Percentiles rank a stretch among this genome's conserved stretches.
Conservation (phyloP, 2,797 vertebrate genomes). For the Sternotherus odoratus region DNA sequence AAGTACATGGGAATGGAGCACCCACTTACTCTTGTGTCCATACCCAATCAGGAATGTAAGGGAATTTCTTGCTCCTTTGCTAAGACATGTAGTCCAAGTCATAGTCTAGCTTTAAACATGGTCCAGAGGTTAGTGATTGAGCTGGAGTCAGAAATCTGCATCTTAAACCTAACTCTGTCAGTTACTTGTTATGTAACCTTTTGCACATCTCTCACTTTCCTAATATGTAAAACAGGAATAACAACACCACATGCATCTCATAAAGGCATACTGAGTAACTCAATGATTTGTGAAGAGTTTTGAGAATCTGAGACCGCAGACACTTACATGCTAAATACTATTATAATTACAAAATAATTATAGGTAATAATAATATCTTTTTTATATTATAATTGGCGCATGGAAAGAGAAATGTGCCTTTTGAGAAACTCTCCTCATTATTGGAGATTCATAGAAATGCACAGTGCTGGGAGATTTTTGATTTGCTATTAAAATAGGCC, state of each 20-base stretch:
- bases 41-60: neutral
- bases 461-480: neutral
- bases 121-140: neutral
- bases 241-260: neutral
- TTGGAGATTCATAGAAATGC: neutral
- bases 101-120: neutral
- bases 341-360: constrained; percentile 29
- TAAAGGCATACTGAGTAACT: neutral
- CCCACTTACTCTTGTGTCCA: neutral
- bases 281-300: neutral
- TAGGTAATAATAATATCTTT: neutral
- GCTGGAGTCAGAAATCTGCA: neutral
- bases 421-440: constrained; percentile 5
- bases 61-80: neutral
- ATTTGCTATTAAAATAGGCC: neutral
- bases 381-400: neutral
- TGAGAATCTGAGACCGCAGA: neutral
- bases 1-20: neutral
- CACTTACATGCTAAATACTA: neutral
- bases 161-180: neutral
- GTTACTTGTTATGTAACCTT: neutral
- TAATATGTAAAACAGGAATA: neutral
- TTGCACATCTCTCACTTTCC: neutral
- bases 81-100: neutral
- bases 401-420: neutral